A percentile compares a stretch with the other conserved stretches of the same genome.
These are phyloP conservation scores for Oreochromis aureus DNA, from an alignment of 2,113 vertebrate species.

Conservation along the genomic window DNA sequence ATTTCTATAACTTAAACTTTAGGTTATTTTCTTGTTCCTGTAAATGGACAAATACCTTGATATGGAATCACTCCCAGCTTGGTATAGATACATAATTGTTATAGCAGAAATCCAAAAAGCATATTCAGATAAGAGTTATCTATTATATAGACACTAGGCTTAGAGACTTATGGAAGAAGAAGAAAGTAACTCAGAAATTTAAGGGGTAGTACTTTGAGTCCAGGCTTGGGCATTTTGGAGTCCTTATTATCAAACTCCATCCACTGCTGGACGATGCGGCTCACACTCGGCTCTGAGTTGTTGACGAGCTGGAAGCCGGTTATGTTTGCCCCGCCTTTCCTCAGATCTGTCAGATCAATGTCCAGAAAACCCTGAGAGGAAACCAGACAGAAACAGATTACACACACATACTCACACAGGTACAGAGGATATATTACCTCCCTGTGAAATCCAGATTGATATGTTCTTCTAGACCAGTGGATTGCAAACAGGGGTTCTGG, in stretches of 20 bases:
- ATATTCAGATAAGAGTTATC: not conserved
- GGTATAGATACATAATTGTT: not conserved
- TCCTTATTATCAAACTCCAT: constrained; percentile 90
- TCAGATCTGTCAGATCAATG: constrained; percentile 91
- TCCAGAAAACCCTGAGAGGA: constrained; percentile 89
- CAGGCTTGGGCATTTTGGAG: constrained; percentile 85
- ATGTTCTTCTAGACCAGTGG: not conserved
- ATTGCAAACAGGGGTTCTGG: not conserved
- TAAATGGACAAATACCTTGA: not conserved
- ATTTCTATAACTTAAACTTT: not conserved
- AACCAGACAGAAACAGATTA: not conserved
- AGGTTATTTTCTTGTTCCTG: not conserved
- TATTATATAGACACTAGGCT: not conserved
- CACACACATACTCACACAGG: not conserved
- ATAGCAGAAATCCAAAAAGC: not conserved
- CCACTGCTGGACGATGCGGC: constrained; percentile 91
- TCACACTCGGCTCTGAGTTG: constrained; percentile 82
- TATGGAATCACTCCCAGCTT: not conserved
- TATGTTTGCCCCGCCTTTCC: constrained; percentile 91
- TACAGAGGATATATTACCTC: not conserved
- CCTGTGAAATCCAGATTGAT: not conserved
- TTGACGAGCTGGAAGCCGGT: constrained; percentile 96
- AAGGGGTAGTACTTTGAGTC: constrained; percentile 79
- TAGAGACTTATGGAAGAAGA: not conserved
- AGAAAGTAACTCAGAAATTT: not conserved